Conservation (phyloP, 2,888 invertebrate genomes). For the Tinea semifulvella region DNA sequence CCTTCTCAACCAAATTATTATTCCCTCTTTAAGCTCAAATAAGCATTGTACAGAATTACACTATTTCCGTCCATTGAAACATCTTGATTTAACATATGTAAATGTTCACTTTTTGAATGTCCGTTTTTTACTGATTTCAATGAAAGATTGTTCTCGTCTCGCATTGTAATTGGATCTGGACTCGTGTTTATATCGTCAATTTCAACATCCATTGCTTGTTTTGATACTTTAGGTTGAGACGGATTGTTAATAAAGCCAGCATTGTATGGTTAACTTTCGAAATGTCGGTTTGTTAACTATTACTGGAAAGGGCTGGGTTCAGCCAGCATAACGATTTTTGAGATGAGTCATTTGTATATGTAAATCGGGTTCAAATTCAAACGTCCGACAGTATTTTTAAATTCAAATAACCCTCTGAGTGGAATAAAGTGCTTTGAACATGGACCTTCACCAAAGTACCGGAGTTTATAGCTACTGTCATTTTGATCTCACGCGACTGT, state of each 20-base stretch:
- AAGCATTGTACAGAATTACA: constrained; percentile 43
- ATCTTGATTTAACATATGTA: constrained; percentile 28
- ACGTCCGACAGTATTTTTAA: constrained; percentile 5
- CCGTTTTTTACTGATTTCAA: constrained; percentile 33
- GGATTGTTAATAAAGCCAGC: constrained; percentile 3
- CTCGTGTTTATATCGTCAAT: neutral
- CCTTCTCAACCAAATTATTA: neutral
- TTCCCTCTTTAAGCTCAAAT: constrained; percentile 21
- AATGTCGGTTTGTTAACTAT: neutral
- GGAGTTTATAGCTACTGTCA: too few relatives aligned
- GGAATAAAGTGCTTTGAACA: constrained; percentile 5
- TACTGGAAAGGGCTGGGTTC: constrained; percentile 12
- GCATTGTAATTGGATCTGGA: constrained; percentile 16
- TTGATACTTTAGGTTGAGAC: neutral
- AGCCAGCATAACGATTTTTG: constrained; percentile 13
- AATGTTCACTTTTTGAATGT: constrained; percentile 20
- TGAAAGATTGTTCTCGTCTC: constrained; percentile 29
- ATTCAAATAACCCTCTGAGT: constrained; percentile 10
- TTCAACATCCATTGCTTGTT: neutral
- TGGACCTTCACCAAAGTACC: too few relatives aligned
- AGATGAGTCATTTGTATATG: constrained; percentile 16
- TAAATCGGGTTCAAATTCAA: constrained; percentile 15
- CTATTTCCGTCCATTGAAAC: constrained; percentile 54
- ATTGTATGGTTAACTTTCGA: constrained; percentile 2
- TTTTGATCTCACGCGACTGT: too few relatives aligned